phyloP scores from a whole-genome alignment of 2,888 invertebrate genomes.

The Tolmerus cingulatus region DNA sequence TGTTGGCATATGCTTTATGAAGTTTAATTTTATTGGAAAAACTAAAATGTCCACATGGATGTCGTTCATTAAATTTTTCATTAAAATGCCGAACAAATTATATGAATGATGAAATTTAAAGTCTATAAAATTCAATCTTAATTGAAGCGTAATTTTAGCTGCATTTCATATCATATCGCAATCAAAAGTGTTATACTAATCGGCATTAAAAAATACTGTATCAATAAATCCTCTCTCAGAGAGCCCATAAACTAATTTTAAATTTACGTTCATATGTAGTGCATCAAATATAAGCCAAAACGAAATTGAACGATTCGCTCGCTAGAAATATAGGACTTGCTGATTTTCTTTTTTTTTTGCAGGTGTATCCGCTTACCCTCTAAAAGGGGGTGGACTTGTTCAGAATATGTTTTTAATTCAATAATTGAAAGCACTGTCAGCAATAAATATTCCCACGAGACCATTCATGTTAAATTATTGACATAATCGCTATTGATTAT shows the following conservation, averaged over 20 bases:
- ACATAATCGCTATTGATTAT: conserved; percentile 20
- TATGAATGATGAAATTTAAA: background rate
- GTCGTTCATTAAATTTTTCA: background rate
- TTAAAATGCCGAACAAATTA: background rate
- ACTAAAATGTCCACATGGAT: background rate
- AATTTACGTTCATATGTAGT: background rate
- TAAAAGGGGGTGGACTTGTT: background rate
- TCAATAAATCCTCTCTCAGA: background rate
- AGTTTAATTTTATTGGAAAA: background rate
- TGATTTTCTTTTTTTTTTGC: background rate
- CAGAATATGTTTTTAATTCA: conserved; percentile 5
- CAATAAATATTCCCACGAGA: background rate
- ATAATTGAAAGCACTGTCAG: conserved; percentile 19
- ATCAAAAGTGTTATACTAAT: background rate
- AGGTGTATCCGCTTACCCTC: background rate
- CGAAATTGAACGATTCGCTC: background rate
- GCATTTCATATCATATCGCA: background rate
- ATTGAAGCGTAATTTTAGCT: background rate
- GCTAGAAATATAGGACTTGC: background rate
- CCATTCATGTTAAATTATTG: conserved; percentile 17
- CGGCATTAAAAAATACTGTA: background rate
- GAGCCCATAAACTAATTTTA: background rate
- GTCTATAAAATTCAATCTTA: background rate
- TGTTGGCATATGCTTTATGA: background rate
- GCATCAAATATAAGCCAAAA: background rate